phyloP scores from a whole-genome alignment of 2,797 vertebrate genomes.

The Ceryle rudis region DNA sequence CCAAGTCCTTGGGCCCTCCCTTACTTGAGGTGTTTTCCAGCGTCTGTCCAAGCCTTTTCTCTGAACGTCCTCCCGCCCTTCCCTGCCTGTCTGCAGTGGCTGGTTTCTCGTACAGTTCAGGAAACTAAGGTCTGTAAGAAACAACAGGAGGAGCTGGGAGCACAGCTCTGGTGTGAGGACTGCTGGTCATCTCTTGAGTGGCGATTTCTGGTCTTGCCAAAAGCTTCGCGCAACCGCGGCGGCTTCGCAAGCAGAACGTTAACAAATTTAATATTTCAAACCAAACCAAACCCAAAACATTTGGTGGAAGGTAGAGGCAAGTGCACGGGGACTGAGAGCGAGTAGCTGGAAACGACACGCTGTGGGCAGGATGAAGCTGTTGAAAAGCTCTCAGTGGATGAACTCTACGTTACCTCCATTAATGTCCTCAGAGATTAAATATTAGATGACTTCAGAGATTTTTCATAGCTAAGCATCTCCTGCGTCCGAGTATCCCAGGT shows the following conservation, averaged over 20 bases:
- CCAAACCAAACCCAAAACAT: background rate
- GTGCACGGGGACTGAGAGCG: background rate
- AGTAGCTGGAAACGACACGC: background rate
- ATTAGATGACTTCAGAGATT: background rate
- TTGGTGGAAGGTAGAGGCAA: background rate
- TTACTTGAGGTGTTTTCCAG: fast-evolving
- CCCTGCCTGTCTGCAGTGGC: background rate
- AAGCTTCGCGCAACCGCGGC: fast-evolving
- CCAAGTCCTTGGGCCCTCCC: background rate
- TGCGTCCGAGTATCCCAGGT: background rate
- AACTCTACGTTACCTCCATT: background rate
- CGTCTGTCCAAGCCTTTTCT: background rate
- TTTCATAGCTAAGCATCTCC: background rate
- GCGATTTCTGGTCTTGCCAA: background rate
- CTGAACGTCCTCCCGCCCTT: background rate
- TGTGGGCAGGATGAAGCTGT: background rate
- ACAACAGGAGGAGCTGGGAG: background rate
- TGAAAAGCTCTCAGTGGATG: background rate
- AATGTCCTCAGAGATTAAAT: background rate
- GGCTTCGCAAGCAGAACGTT: background rate
- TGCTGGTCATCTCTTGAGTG: background rate
- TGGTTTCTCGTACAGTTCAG: background rate
- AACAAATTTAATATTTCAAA: too few species aligned
- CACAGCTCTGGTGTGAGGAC: background rate
- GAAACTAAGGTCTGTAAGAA: background rate